Evolutionary conservation across 2,888 invertebrate species (phyloP), one percentile per base, ranked within the genome.

Genomic region (Ectemnius lituratus): DNA sequence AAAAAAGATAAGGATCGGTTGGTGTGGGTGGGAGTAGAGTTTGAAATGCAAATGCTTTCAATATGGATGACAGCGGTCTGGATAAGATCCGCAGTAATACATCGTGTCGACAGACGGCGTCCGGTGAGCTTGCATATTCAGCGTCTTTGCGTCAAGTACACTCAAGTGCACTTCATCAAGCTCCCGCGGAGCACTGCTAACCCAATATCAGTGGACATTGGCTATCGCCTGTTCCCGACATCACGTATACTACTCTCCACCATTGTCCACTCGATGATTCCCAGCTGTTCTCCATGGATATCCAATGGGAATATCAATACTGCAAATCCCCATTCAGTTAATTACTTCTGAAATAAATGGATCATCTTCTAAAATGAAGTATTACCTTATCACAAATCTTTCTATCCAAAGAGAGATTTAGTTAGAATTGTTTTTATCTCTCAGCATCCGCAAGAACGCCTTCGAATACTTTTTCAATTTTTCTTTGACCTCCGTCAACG

Each of bases 51-150:
- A 88, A 88, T 87, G 78, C 76, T 79, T 79, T 83, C 83, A 85
- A 84, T 87, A 87, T 87, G 84, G 85, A 85, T 85, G 87, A 87
- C 84, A 86, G 82, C 67, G 74, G 75, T 80, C 82, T 80, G 89
- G 84, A 88, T 89, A 88, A 89, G 89, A 89, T 88, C 86, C 85
- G 89, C 88, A 86, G 88, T 88, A 89, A 89, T 89, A 89, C 85
- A 88, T 89, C 88, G 88, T 85, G 86, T 80, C 85, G 89, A 88
- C 89, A 87, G 85, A 76, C 86, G 85, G 86, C 89, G 87, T 89
- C 89, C 89, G 89, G 87, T 85, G 87, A 86, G 84, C 87, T 86
- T 89, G 88, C 89, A 89, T 89, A 89, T 89, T 89, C 88, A 88
- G 88, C 84, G 83, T 76, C 84, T 82, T 85, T 83, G 84, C 86